Percentiles rank a stretch among this genome's conserved stretches.
Conservation (phyloP, 2,113 vertebrate genomes). For the cattle (Bos taurus) region DNA sequence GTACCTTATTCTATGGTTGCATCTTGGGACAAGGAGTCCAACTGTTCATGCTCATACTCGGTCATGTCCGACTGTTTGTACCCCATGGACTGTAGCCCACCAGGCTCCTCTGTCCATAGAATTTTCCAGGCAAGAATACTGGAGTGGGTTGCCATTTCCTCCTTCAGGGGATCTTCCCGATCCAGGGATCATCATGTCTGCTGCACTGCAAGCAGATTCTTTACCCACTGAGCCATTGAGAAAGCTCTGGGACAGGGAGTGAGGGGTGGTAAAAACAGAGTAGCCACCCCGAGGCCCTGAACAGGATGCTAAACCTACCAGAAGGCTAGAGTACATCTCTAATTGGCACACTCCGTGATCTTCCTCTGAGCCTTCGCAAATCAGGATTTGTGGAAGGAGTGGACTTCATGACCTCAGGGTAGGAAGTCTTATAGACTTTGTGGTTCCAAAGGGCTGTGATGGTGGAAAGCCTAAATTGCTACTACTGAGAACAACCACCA, state of each 20-base stretch:
- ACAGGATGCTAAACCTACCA: background rate
- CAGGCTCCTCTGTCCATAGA: background rate
- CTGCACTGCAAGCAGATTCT: background rate
- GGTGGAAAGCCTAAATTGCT: background rate
- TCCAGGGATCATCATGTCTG: background rate
- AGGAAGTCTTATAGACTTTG: background rate
- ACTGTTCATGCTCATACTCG: background rate
- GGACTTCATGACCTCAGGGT: background rate
- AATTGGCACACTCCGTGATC: accelerated
- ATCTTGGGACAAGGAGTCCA: background rate
- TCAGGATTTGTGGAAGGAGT: background rate
- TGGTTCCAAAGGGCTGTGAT: background rate
- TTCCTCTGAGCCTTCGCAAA: background rate
- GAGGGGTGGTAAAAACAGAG: background rate
- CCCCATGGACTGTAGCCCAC: background rate
- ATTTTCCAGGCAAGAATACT: background rate
- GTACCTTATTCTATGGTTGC: slow-evolving; percentile 71
- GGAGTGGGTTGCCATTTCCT: background rate
- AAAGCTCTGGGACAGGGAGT: background rate
- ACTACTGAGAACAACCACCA: background rate
- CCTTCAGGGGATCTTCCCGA: background rate
- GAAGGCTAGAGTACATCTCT: background rate
- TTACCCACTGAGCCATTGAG: background rate
- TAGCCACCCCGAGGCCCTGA: background rate
- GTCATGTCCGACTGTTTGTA: background rate